phyloP scores from a whole-genome alignment of 2,888 invertebrate species.

The Hermaeophaga mercurialis region DNA sequence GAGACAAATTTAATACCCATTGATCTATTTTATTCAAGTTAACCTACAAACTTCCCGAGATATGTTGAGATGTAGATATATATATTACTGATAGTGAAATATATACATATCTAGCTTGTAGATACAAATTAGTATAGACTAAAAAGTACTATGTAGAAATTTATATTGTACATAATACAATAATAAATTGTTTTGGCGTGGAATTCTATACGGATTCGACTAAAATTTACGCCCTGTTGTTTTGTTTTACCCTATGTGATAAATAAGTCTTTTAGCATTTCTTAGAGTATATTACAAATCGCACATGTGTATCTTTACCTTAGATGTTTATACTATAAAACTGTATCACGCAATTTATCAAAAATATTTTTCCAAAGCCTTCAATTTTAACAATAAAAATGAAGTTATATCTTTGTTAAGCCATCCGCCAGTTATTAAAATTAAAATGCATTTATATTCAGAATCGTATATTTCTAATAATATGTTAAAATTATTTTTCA shows the following conservation, averaged over 20 bases:
- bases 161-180: slow-evolving; percentile 43
- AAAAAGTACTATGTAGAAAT: slow-evolving; percentile 46
- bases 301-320: slow-evolving; percentile 26
- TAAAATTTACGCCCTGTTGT: slow-evolving; percentile 54
- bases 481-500: no score
- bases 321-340: slow-evolving; percentile 18
- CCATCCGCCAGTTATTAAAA: no score
- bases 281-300: slow-evolving; percentile 23
- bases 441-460: no score
- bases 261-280: slow-evolving; percentile 36
- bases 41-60: slow-evolving; percentile 51
- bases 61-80: slow-evolving; percentile 50
- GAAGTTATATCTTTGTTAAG: no score
- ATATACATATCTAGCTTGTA: slow-evolving; percentile 54
- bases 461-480: no score
- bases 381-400: no score
- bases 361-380: no score
- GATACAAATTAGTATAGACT: slow-evolving; percentile 41
- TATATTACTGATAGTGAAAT: slow-evolving; percentile 47
- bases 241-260: slow-evolving; percentile 55
- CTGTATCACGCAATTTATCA: no score
- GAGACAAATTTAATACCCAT: no score
- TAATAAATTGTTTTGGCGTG: slow-evolving; percentile 51
- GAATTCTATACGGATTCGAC: slow-evolving; percentile 45
- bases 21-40: slow-evolving; percentile 34